Evolutionary conservation across 2,797 vertebrate genomes (phyloP).

Genomic region (Chiloscyllium punctatum): DNA sequence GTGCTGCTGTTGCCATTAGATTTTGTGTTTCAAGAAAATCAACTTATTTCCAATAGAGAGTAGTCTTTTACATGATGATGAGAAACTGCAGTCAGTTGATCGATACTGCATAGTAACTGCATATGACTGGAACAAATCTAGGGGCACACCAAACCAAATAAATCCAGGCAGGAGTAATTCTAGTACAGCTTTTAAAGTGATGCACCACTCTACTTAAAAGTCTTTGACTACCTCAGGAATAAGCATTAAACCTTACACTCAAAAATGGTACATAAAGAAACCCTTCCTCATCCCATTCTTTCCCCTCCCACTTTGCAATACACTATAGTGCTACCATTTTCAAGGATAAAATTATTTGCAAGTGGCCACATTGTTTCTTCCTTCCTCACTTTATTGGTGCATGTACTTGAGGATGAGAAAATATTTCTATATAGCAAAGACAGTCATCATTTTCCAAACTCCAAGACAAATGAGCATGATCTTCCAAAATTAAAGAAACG

Average conservation of each 20-base stretch:
- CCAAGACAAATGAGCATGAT: background rate
- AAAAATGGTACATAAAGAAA: constrained; percentile 45
- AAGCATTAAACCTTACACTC: constrained; percentile 50
- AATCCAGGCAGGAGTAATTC: constrained; percentile 39
- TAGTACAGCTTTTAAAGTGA: constrained; percentile 45
- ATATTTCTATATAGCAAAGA: background rate
- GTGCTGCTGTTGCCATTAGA: background rate
- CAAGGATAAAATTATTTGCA: background rate
- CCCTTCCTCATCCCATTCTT: background rate
- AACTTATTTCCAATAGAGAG: background rate
- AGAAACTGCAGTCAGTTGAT: background rate
- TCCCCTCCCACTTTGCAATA: background rate
- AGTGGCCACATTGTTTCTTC: background rate
- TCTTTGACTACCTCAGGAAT: constrained; percentile 54
- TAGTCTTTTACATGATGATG: background rate
- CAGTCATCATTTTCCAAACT: background rate
- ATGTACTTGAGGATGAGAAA: background rate
- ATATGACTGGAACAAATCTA: background rate
- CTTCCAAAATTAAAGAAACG: background rate
- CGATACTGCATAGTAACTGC: background rate
- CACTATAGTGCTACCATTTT: background rate
- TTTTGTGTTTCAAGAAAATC: background rate
- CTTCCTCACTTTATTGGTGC: background rate
- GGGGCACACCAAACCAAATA: background rate
- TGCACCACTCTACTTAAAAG: constrained; percentile 50